Conservation (phyloP, 2,888 invertebrate genomes). For the Agonum fuliginosum region DNA sequence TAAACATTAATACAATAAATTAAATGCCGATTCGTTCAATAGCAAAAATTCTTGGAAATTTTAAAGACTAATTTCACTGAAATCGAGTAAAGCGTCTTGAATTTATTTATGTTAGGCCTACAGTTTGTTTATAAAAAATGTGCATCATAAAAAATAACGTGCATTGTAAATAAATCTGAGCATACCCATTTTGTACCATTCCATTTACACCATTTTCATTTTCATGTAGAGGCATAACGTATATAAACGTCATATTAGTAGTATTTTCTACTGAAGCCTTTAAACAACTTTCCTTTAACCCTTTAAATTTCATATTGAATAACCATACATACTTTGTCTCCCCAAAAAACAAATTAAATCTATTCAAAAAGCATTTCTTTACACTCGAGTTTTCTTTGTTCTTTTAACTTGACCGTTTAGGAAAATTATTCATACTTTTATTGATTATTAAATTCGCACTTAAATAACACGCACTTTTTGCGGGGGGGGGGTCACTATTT, state of each 20-base stretch:
- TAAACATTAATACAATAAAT: too few species aligned
- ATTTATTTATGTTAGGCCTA: too few species aligned
- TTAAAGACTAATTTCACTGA: too few species aligned
- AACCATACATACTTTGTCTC: neutral
- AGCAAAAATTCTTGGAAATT: too few species aligned
- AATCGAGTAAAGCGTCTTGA: too few species aligned
- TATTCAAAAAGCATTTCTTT: neutral
- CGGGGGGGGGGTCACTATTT: neutral
- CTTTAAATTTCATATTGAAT: slow-evolving; percentile 57
- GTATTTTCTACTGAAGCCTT: slow-evolving; percentile 35
- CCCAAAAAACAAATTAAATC: neutral
- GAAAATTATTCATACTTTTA: slow-evolving; percentile 28
- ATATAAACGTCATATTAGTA: slow-evolving; percentile 72
- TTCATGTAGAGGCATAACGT: slow-evolving; percentile 69
- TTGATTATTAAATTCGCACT: slow-evolving; percentile 16
- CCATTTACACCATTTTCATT: slow-evolving; percentile 57
- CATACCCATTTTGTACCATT: slow-evolving; percentile 49
- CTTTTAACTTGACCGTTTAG: too few species aligned
- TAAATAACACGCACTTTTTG: slow-evolving; percentile 15
- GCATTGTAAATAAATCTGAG: too few species aligned
- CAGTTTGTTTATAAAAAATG: too few species aligned
- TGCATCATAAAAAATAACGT: too few species aligned
- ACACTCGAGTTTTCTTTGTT: slow-evolving; percentile 12
- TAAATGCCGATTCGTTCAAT: too few species aligned
- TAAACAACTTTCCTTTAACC: slow-evolving; percentile 60